Evolutionary conservation across 1,140 invertebrate genomes (phyloP), one percentile per base, ranked within the genome.

Genomic region (Drosophila willistoni): DNA sequence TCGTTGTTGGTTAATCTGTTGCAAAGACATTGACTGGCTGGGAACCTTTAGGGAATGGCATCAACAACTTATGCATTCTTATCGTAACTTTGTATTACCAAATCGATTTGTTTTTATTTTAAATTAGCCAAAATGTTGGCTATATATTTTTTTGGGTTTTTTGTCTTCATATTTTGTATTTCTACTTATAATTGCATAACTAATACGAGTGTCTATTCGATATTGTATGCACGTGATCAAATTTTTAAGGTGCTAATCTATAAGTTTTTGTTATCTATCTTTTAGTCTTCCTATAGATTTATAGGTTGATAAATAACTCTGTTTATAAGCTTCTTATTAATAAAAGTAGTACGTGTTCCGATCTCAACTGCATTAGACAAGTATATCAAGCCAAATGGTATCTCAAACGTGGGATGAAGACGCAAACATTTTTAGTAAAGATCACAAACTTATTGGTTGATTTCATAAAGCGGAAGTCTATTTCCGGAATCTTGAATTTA

Each of bases 1-100:
- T 81, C 73, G 67, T 78, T 79, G 77, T 77, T 64, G 60, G 59
- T 80, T 79, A 83, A 89, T 83, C 73, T 80, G 12, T 71, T 41
- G 47, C 61, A 68, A 68, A 74, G 66, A 71, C 73, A 70, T 60
- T 71, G 55, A 65, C 64, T 67, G 56, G 14, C 44, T 51, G 44
- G 44, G 44, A 51, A 68, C 61, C 61, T 56, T 78, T 82, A 54
- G 68, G 41, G 63, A 41, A 51, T 66, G 60, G 54, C 13, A 29
- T 47, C 22, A 65, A 29, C n/a, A 22, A 33, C 22, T 47, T 36
- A 22, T 25, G 14, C 12, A 55, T 36, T 36, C 34, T 39, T 51
- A 51, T 22, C 17, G 9, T 51, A 51, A 51, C 17, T 22, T 14
- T 10, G 7, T 19, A 51, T 51, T 51, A 51, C 17, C 7, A 22